A percentile compares a stretch with the other conserved stretches of the same genome.
phyloP scores from a whole-genome alignment of 2,888 invertebrate genomes.

The Caenorhabditis sp. region DNA sequence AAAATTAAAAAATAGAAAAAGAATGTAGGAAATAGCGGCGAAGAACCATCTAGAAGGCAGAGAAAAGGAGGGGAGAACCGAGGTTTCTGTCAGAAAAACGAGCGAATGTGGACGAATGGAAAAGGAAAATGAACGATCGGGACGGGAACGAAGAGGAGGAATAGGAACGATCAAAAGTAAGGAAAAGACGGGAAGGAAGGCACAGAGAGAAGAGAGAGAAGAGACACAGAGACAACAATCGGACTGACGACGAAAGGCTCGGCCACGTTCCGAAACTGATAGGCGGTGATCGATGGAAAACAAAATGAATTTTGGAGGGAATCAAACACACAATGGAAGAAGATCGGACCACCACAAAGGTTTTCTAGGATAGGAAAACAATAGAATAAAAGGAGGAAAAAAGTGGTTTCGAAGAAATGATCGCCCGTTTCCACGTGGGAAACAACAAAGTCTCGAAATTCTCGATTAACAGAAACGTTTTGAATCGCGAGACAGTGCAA shows the following conservation, averaged over 20 bases:
- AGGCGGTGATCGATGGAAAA: neutral
- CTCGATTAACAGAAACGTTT: too few species aligned
- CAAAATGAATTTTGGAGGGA: neutral
- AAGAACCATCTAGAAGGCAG: neutral
- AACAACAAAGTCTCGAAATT: too few species aligned
- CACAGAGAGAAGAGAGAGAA: conserved; percentile 7
- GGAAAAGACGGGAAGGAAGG: neutral
- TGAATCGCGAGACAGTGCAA: too few species aligned
- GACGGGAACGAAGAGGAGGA: neutral
- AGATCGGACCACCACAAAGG: too few species aligned
- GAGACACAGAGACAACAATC: neutral
- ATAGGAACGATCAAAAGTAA: neutral
- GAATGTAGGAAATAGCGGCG: neutral
- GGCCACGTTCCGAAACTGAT: neutral
- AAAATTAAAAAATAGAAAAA: neutral
- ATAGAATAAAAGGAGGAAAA: too few species aligned
- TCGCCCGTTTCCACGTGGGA: too few species aligned
- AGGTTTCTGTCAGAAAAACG: neutral
- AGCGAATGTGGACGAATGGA: neutral
- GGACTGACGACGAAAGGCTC: too few species aligned
- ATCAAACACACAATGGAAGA: too few species aligned
- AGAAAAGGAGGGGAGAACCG: too few species aligned
- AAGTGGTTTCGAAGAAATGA: too few species aligned
- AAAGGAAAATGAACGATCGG: neutral
- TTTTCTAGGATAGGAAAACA: too few species aligned